Evolutionary conservation across 2,113 vertebrate genomes (phyloP).

Genomic region (Balaeniceps rex): DNA sequence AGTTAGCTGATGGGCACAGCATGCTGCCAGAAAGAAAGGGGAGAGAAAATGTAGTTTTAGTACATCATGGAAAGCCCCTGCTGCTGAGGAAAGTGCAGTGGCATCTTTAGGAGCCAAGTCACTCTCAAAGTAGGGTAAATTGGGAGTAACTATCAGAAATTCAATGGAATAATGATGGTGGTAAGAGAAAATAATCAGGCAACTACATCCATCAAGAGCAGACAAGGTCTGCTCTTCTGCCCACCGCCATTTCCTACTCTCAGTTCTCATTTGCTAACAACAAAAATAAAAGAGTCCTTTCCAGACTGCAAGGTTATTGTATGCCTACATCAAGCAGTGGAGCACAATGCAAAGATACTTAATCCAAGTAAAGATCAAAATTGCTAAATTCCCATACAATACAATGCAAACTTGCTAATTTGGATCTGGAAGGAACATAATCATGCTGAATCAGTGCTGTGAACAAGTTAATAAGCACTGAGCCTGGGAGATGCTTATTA

Average conservation of each 20-base stretch:
- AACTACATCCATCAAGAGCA: background rate
- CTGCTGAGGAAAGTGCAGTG: constrained; percentile 39
- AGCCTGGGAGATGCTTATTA: background rate
- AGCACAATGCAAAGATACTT: background rate
- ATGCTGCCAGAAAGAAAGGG: constrained; percentile 15
- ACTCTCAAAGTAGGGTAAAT: constrained; percentile 22
- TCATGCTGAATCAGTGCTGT: background rate
- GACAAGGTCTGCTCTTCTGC: background rate
- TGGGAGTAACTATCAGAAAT: constrained; percentile 27
- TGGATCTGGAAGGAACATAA: background rate
- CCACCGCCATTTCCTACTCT: background rate
- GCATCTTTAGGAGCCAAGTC: background rate
- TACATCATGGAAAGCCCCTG: constrained; percentile 24
- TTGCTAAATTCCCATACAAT: background rate
- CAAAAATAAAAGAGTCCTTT: background rate
- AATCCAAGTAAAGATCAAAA: background rate
- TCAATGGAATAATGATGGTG: background rate
- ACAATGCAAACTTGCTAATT: background rate
- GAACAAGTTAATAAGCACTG: background rate
- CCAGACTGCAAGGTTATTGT: background rate
- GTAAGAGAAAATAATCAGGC: background rate
- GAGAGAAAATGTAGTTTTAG: constrained; percentile 47
- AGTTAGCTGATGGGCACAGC: constrained; percentile 57
- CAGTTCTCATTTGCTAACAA: background rate
- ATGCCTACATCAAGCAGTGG: background rate